Percentiles rank a stretch among this genome's conserved stretches.
Evolutionary conservation across 2,797 vertebrate genomes (phyloP).

Genomic region (Lepus townsendii): DNA sequence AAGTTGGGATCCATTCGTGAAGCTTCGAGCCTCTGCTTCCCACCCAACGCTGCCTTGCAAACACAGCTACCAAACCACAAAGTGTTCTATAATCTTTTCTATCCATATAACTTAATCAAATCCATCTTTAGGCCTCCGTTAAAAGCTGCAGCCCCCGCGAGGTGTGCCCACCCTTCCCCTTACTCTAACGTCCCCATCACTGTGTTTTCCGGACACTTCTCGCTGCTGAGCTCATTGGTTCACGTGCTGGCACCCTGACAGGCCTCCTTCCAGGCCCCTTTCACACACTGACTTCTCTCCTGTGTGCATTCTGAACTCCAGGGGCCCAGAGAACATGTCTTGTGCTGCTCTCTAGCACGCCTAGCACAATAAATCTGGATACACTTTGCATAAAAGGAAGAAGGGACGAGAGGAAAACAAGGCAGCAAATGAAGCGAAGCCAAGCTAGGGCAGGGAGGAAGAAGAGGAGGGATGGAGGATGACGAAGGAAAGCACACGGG

Average conservation of each 20-base stretch:
- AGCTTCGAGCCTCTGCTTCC: background rate
- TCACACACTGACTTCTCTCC: background rate
- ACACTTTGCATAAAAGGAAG: background rate
- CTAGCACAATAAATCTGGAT: background rate
- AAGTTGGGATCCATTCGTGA: background rate
- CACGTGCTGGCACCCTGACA: no score
- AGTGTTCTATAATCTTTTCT: background rate
- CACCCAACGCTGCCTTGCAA: background rate
- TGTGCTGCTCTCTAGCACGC: background rate
- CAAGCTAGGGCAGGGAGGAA: background rate
- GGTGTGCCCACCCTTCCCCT: fast-evolving
- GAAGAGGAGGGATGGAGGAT: background rate
- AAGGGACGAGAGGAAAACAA: background rate
- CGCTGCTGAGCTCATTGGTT: no score
- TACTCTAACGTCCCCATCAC: background rate
- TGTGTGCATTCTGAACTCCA: background rate
- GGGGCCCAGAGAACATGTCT: background rate
- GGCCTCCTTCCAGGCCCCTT: no score
- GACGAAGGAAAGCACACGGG: no score
- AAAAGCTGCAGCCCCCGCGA: fast-evolving
- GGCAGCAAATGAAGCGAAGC: background rate
- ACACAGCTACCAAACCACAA: background rate
- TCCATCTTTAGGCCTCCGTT: background rate
- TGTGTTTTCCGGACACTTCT: background rate
- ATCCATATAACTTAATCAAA: background rate